phyloP scores from a whole-genome alignment of 2,797 vertebrate genomes.

The Catostomus latipinnis region DNA sequence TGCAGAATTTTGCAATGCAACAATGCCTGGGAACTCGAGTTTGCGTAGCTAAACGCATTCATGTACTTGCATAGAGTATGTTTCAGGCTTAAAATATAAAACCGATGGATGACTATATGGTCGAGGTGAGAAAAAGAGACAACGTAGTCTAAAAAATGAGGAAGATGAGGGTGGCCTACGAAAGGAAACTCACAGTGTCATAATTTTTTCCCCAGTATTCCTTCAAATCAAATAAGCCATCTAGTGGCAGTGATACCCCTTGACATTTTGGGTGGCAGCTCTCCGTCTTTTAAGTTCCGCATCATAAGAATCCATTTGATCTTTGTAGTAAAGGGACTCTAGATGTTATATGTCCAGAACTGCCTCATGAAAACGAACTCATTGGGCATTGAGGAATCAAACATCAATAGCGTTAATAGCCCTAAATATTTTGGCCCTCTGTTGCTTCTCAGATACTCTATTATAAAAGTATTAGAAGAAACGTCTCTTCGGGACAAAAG shows the following conservation, averaged over 20 bases:
- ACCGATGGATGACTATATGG: slow-evolving; percentile 31
- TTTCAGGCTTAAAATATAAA: not conserved
- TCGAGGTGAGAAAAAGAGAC: slow-evolving; percentile 8
- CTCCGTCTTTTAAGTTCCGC: not conserved
- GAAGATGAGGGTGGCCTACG: slow-evolving; percentile 36
- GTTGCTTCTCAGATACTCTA: not conserved
- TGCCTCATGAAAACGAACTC: not conserved
- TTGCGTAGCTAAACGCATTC: too few relatives aligned
- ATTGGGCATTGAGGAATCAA: not conserved
- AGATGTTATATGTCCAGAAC: not conserved
- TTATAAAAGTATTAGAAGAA: slow-evolving; percentile 23
- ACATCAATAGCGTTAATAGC: not conserved
- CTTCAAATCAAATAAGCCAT: not conserved
- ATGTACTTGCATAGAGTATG: too few relatives aligned
- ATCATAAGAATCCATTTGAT: slow-evolving; percentile 15
- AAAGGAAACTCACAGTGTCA: slow-evolving; percentile 26
- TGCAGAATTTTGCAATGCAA: too few relatives aligned
- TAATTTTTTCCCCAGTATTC: not conserved
- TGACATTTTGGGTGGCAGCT: not conserved
- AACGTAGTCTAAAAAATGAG: slow-evolving; percentile 34
- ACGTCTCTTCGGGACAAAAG: slow-evolving; percentile 16
- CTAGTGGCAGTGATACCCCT: not conserved
- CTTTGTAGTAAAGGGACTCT: not conserved
- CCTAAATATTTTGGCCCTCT: not conserved
- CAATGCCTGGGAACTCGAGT: too few relatives aligned